Evolutionary conservation across 2,797 vertebrate genomes (phyloP), one percentile per base, ranked within the genome.

Genomic region (Thamnophis elegans): DNA sequence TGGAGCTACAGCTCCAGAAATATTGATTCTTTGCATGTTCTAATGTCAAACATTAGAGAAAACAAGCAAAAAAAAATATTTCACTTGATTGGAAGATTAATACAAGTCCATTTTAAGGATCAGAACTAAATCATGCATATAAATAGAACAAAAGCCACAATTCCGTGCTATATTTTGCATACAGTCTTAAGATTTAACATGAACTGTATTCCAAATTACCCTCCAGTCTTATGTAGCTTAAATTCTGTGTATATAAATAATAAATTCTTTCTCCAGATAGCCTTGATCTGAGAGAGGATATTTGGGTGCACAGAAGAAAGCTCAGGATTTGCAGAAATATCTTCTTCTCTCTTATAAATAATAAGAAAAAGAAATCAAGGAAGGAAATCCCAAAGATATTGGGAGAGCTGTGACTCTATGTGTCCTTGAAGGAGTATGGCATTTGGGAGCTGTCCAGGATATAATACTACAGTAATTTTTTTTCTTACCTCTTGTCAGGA

Each of bases 401-500:
- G 55, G 10, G 20, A 59, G 36, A 18, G 36, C 10, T 25, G 20
- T 59, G 14, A 36, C 32, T 22, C 13, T 1, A 3, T 28, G 25
- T 28, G 5, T 13, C 14, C 3, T 87, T 36, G 32, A 28, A 26
- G 28, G 25, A 10, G 25, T 25, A 36, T 91, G 13, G n/a, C n/a
- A 28, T 73, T 55, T 18, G 32, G 25, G 53, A 91, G 1, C 0
- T 16, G 9, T 68, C 2, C 59, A 28, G 1, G 60, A 2, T 68
- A 7, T 18, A 68, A 87, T 32, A 16, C 73, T 42, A 47, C 12
- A 82, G 73, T 82, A 82, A 82, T 47, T 10, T 47, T 47, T 47
- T 47, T 82, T 47, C 73, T 47, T 53, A 12, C 55, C n/a, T 95
- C 11, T 54, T 96, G 93, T 92, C 95, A 98, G 98, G 98, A 4